Percentiles rank a stretch among this genome's conserved stretches.
These are phyloP conservation scores for Clivina fossor DNA, from an alignment of 2,888 invertebrate species.

Conservation along the genomic window DNA sequence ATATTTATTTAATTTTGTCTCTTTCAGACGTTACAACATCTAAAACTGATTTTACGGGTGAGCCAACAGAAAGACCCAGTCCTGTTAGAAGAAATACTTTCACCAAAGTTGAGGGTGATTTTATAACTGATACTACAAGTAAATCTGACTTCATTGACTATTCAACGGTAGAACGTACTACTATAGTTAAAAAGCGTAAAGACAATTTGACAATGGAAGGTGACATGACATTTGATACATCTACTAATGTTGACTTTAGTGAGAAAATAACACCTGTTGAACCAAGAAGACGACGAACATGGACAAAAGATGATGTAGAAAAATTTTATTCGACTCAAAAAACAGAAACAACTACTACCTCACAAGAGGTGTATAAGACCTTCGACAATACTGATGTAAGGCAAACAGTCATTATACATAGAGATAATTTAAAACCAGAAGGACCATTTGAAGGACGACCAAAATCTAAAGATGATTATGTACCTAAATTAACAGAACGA, in stretches of 20 bases:
- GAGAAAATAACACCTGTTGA: slow-evolving; percentile 61
- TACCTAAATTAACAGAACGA: slow-evolving; percentile 49
- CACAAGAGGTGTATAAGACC: slow-evolving; percentile 65
- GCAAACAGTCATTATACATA: slow-evolving; percentile 49
- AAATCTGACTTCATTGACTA: slow-evolving; percentile 68
- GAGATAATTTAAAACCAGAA: slow-evolving; percentile 57
- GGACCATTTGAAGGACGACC: slow-evolving; percentile 56
- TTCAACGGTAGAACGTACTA: slow-evolving; percentile 61
- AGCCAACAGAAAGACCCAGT: slow-evolving; percentile 64
- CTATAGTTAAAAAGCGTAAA: slow-evolving; percentile 59
- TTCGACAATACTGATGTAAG: slow-evolving; percentile 62
- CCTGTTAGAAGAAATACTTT: slow-evolving; percentile 74
- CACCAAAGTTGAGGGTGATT: slow-evolving; percentile 76
- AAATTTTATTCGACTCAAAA: slow-evolving; percentile 66
- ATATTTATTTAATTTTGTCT: slow-evolving; percentile 8
- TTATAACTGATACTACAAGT: slow-evolving; percentile 68
- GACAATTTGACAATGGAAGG: slow-evolving; percentile 72
- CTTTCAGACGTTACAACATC: slow-evolving; percentile 69
- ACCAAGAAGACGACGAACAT: slow-evolving; percentile 64
- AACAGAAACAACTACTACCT: slow-evolving; percentile 59
- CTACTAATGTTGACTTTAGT: slow-evolving; percentile 64
- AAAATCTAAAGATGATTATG: slow-evolving; percentile 53
- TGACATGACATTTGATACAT: slow-evolving; percentile 67
- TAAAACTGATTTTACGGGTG: slow-evolving; percentile 69
- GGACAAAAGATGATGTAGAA: slow-evolving; percentile 73